Percentiles rank a stretch among this genome's conserved stretches.
These are phyloP conservation scores for Diachrysia chrysitis DNA, from an alignment of 2,888 invertebrate species.

Conservation along the genomic window DNA sequence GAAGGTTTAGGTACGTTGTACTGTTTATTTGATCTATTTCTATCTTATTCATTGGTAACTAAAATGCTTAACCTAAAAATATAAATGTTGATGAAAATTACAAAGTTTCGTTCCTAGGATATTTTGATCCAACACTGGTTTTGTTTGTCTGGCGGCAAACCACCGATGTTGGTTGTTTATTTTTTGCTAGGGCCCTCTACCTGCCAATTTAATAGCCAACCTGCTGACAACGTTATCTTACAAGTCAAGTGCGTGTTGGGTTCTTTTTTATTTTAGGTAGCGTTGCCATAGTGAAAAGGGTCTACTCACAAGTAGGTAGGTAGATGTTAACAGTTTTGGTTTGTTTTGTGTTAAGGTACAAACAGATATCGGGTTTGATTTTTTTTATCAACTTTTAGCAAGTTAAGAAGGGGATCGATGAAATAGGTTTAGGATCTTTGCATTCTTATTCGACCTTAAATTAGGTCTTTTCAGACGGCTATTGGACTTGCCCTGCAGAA, in stretches of 20 bases:
- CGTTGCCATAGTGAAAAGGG: neutral
- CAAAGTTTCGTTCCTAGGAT: neutral
- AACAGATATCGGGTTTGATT: neutral
- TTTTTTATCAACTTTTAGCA: neutral
- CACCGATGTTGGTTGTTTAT: conserved; percentile 14
- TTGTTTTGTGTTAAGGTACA: conserved; percentile 1
- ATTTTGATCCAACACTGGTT: neutral
- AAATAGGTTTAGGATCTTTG: neutral
- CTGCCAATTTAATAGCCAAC: conserved; percentile 44
- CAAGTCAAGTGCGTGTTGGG: conserved; percentile 22
- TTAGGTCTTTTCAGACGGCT: too few relatives aligned
- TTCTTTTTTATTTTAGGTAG: conserved; percentile 17
- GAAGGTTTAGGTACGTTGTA: neutral
- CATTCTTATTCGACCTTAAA: neutral
- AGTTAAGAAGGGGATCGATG: neutral
- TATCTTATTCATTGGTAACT: neutral
- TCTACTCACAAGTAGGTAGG: neutral
- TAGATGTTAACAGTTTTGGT: neutral
- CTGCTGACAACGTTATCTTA: conserved; percentile 19
- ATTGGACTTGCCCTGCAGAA: too few relatives aligned
- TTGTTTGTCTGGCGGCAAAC: conserved; percentile 21
- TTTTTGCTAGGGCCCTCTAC: conserved; percentile 45
- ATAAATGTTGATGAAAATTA: neutral
- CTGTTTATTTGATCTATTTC: neutral
- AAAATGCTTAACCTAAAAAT: neutral